Percentiles rank a stretch among this genome's conserved stretches.
These are phyloP conservation scores for Otus scops DNA, from an alignment of 2,797 vertebrate genomes.

Conservation along the genomic window DNA sequence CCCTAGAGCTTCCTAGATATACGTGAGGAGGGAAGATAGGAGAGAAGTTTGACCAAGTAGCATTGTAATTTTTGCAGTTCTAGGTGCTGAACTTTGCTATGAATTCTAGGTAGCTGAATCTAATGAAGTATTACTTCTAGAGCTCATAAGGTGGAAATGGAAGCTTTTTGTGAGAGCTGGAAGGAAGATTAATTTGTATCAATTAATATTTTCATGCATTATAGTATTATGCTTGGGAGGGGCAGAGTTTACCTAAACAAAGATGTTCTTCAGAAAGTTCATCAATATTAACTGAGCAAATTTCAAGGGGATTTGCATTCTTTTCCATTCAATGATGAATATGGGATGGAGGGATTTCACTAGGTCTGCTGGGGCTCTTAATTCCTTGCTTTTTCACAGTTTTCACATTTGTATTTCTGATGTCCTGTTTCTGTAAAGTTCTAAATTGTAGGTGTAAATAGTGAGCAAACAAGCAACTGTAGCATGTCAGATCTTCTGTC, in stretches of 20 bases:
- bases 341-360: background rate
- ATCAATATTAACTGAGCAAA: background rate
- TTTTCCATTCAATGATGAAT: background rate
- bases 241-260: background rate
- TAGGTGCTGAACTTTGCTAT: background rate
- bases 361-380: background rate
- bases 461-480: background rate
- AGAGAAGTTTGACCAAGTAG: background rate
- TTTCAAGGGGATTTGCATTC: background rate
- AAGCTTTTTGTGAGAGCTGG: background rate
- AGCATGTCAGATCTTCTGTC: background rate
- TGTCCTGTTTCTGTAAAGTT: background rate
- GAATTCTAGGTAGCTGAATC: background rate
- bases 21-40: background rate
- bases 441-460: background rate
- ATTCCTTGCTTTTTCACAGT: background rate
- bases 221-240: background rate
- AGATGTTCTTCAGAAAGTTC: background rate
- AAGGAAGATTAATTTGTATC: background rate
- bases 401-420: background rate
- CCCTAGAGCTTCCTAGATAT: background rate
- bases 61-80: background rate
- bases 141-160: background rate
- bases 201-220: background rate
- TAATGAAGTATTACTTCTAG: background rate